Evolutionary conservation across 2,888 invertebrate species (phyloP).

Genomic region (Amaurobius ferox): DNA sequence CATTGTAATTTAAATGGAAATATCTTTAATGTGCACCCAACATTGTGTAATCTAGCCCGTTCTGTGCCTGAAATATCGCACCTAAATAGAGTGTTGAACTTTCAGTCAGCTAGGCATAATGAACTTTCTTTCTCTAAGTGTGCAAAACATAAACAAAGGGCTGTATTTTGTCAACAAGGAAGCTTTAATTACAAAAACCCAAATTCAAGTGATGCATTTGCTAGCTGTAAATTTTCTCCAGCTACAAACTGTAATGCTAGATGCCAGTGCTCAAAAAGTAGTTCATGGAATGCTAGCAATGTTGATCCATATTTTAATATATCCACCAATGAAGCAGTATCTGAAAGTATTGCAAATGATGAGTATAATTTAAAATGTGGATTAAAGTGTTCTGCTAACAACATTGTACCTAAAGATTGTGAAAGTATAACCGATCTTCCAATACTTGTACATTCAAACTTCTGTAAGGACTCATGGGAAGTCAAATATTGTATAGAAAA

Average conservation of each 20-base stretch:
- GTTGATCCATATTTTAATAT: constrained; percentile 25
- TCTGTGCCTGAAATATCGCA: constrained; percentile 43
- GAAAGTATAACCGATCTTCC: constrained; percentile 46
- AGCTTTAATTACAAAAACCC: constrained; percentile 31
- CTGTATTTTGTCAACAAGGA: constrained; percentile 37
- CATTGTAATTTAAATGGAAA: constrained; percentile 45
- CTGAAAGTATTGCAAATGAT: constrained; percentile 27
- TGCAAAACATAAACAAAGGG: constrained; percentile 35
- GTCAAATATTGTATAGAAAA: constrained; percentile 39
- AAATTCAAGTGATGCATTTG: constrained; percentile 28
- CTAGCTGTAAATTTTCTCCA: constrained; percentile 31
- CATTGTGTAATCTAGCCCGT: constrained; percentile 37
- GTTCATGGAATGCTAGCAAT: constrained; percentile 20
- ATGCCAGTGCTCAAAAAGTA: constrained; percentile 35
- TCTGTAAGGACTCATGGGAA: constrained; percentile 25
- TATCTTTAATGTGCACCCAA: constrained; percentile 32
- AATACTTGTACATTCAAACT: constrained; percentile 37
- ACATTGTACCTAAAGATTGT: constrained; percentile 1
- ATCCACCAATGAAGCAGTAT: not conserved
- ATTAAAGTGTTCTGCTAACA: constrained; percentile 2
- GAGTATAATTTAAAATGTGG: constrained; percentile 41
- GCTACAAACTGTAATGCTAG: constrained; percentile 34
- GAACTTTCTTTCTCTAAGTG: constrained; percentile 41
- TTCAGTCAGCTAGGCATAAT: constrained; percentile 41
- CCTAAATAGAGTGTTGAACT: constrained; percentile 42